phyloP scores from a whole-genome alignment of 2,797 vertebrate genomes.

The Denticeps clupeoides region DNA sequence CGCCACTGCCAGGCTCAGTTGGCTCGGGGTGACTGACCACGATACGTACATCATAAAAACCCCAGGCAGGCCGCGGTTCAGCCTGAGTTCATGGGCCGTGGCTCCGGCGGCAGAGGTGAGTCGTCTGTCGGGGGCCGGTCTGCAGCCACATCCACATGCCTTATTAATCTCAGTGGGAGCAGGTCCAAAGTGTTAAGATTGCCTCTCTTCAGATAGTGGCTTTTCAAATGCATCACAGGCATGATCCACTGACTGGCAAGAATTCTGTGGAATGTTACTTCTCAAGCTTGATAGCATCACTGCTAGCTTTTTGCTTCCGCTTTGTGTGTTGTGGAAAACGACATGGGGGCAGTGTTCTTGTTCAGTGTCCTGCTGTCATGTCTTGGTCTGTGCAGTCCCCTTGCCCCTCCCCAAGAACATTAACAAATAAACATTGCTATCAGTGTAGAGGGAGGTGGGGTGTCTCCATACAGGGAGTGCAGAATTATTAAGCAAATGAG shows the following conservation, averaged over 20 bases:
- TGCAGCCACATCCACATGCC: constrained; percentile 3
- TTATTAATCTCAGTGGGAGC: constrained; percentile 3
- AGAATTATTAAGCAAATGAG: too few relatives aligned
- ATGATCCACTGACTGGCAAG: constrained; percentile 2
- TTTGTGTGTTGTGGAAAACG: too few relatives aligned
- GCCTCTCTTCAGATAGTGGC: constrained; percentile 17
- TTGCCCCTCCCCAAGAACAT: too few relatives aligned
- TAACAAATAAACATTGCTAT: too few relatives aligned
- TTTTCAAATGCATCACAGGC: constrained; percentile 9
- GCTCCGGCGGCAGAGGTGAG: constrained; percentile 20
- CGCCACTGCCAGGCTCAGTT: constrained; percentile 50
- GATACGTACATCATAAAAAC: constrained; percentile 49
- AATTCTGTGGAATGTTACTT: too few relatives aligned
- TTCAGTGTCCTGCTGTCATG: too few relatives aligned
- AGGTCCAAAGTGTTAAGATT: constrained; percentile 19
- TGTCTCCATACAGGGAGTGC: too few relatives aligned
- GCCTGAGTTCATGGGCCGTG: constrained; percentile 40
- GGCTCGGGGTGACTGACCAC: constrained; percentile 56
- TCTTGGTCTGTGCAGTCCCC: too few relatives aligned
- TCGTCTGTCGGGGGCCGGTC: not conserved
- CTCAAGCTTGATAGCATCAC: too few relatives aligned
- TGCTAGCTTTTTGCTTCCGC: too few relatives aligned
- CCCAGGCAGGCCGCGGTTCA: constrained; percentile 42
- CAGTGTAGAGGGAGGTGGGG: too few relatives aligned
- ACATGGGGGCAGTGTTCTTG: too few relatives aligned